Evolutionary conservation across 2,888 invertebrate species (phyloP).

Genomic region (Tetropium fuscum): DNA sequence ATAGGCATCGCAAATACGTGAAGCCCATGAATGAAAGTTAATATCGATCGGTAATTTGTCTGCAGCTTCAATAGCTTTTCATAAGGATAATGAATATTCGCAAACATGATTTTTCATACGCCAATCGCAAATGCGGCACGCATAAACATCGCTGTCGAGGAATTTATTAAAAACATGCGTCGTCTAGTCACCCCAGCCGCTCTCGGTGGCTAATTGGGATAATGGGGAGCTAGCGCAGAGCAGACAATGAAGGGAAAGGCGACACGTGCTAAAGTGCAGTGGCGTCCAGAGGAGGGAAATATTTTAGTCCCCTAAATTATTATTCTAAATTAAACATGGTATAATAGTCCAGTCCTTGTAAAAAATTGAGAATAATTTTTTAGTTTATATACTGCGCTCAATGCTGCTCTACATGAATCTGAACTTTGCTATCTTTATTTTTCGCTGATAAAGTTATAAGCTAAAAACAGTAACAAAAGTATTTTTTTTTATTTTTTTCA

Average conservation of each 20-base stretch:
- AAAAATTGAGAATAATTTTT: too few relatives aligned
- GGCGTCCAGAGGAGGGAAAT: background rate
- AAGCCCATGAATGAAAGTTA: conserved; percentile 6
- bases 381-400: too few relatives aligned
- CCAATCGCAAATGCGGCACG: background rate
- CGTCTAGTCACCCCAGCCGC: conserved; percentile 12
- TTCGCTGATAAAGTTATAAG: too few relatives aligned
- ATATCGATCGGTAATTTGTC: conserved; percentile 15
- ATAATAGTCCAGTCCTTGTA: too few relatives aligned
- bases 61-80: conserved; percentile 7
- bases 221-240: conserved; percentile 2
- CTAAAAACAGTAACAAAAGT: too few relatives aligned
- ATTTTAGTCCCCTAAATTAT: too few relatives aligned
- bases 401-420: too few relatives aligned
- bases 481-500: too few relatives aligned
- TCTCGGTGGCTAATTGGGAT: conserved; percentile 16
- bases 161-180: conserved; percentile 14
- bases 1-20: conserved; percentile 1
- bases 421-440: too few relatives aligned
- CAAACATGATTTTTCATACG: conserved; percentile 12
- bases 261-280: conserved; percentile 4
- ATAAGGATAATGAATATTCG: conserved; percentile 15
- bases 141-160: conserved; percentile 1
- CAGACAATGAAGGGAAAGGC: background rate
- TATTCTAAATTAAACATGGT: too few relatives aligned